Evolutionary conservation across 2,888 invertebrate genomes (phyloP), one percentile per base, ranked within the genome.

Genomic region (Sycophila texana): DNA sequence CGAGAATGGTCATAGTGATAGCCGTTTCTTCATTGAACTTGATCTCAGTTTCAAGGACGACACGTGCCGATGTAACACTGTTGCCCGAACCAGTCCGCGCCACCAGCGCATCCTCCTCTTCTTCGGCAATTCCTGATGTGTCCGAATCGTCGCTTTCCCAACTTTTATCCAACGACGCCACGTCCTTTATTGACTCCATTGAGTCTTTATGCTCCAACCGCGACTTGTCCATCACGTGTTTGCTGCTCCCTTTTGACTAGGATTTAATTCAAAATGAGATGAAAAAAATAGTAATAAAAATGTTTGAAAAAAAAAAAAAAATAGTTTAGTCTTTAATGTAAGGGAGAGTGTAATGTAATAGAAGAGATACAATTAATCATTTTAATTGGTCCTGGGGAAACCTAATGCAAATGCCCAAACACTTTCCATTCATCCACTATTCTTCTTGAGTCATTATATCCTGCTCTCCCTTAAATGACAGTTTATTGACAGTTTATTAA

Each of bases 11-110:
- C 96, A 96, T 96, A 0, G 95, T 96, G 53, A 96, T 94, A 0
- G 95, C 95, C 0, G 95, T 95, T 81, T 96, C 95, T 16, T 95
- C 94, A 86, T 95, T 94, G 82, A 96, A 94, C 86, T 96, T 94
- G 39, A 96, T 95, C 91, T 96, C 96, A 0, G 96, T 96, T 91
- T 96, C 96, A 85, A 96, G 92, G 66, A 96, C 95, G 0, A 96
- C 93, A 89, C 90, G 85, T 3, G 88, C 86, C 0, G 86, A 84
- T 0, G 88, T 85, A 74, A 88, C 84, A 0, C 71, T 26, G 4
- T 86, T 61, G 2, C 63, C 53, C 0, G 74, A 74, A 0, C 63
- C 68, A 7, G 16, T 16, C 7, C 70, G 47, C 12, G 76, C 39
- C 16, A 53, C 16, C 2, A 47, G 47, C n/a, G 47, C 63, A 18